These are phyloP conservation scores for Nomada lathburiana DNA, from an alignment of 2,888 invertebrate genomes.

Conservation along the genomic window DNA sequence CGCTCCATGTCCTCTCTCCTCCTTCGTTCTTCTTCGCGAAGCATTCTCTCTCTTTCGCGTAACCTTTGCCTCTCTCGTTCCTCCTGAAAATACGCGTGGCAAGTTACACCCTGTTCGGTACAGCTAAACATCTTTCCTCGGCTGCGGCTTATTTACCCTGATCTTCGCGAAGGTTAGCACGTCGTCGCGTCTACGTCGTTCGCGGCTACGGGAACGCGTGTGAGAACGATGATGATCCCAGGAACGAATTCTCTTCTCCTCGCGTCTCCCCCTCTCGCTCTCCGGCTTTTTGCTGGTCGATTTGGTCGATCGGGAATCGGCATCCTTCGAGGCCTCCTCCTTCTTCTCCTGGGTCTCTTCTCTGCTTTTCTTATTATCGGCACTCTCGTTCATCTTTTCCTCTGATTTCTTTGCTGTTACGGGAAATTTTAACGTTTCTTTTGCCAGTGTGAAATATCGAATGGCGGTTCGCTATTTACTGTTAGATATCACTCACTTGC, in stretches of 20 bases:
- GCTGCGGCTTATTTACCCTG: conserved; percentile 85
- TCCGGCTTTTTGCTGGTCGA: conserved; percentile 84
- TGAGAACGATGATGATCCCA: conserved; percentile 81
- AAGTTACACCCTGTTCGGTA: not conserved
- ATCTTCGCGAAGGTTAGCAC: conserved; percentile 93
- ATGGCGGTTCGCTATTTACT: not conserved
- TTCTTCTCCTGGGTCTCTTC: conserved; percentile 83
- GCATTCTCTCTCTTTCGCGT: conserved; percentile 91
- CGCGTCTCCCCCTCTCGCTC: conserved; percentile 80
- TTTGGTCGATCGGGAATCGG: conserved; percentile 85
- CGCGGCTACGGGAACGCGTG: conserved; percentile 81
- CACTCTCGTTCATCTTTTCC: conserved; percentile 75
- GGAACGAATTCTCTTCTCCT: conserved; percentile 82
- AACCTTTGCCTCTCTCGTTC: conserved; percentile 90
- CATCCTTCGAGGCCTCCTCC: conserved; percentile 80
- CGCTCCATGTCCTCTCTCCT: conserved; percentile 91
- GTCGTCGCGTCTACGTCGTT: conserved; percentile 87
- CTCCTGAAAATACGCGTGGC: conserved; percentile 83
- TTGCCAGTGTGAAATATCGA: not conserved
- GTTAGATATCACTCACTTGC: conserved; percentile 64
- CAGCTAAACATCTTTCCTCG: not conserved
- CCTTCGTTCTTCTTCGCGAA: conserved; percentile 92
- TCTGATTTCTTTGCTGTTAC: conserved; percentile 70
- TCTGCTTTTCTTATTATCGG: conserved; percentile 85
- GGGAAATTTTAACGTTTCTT: conserved; percentile 27